Base-by-base conservation (phyloP, 2,888 invertebrate genomes). In the Eurytoma adleriae region DNA sequence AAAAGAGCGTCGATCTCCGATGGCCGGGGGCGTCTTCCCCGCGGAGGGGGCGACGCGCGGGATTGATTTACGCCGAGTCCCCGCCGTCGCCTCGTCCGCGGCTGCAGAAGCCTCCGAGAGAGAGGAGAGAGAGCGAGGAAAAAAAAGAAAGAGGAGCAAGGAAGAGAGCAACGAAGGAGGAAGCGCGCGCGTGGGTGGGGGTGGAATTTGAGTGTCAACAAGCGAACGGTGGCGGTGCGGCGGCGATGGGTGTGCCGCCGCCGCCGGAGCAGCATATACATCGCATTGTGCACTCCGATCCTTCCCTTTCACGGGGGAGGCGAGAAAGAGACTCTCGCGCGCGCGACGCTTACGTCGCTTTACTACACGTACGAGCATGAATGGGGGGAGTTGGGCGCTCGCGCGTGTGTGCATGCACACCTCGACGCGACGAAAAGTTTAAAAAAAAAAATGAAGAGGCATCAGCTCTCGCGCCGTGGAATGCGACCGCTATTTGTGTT, bases 11-110 rank as follows among this genome's bases (percentile, higher is more conserved):
- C 10, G 40, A 40, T 40, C 30, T 62, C 50, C 24, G 24, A 24
- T 24, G 24, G 24, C 27, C 54, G 30, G 18, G 18, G 10, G 13
- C 59, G 50, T 20, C 16, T 48, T 57, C 40, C 14, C 40, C 48
- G 7, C 56, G 48, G 13, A 70, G 70, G 40, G 24, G 50, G 4
- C 18, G 72, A 72, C 67, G 71, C 59, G 78, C 72, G 72, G 67
- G 72, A 78, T 78, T 72, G 78, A 78, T 72, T 78, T 67, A 40
- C 59, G 57, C 72, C 72, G 71, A 72, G 78, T 78, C 66, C 66
- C 66, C 52, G 59, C 57, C 50, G 20, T 27, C 67, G 27, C 10
- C 57, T 66, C 16, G 2, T 0, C 3, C 40, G 18, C 40, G 5
- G 16, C n/a, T 5, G 14, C 27, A 24, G 10, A 27, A 72, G 69